Conservation (phyloP, 1,140 invertebrate genomes). For the Eurosta solidaginis region DNA sequence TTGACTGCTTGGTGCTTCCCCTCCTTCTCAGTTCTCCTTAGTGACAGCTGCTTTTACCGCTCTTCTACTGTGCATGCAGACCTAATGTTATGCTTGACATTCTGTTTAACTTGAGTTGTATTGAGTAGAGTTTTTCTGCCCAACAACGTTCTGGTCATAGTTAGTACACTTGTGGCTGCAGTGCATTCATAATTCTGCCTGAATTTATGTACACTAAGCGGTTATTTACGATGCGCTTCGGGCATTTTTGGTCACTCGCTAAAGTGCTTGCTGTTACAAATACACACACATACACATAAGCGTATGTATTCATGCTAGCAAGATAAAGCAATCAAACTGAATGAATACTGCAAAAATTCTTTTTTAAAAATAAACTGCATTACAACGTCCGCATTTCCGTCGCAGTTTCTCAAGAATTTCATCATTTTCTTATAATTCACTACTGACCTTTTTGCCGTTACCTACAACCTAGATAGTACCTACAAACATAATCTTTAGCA, state of each 20-base stretch:
- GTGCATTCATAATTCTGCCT: conserved; percentile 25
- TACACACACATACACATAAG: not conserved
- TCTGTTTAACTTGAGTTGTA: not conserved
- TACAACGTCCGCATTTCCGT: not conserved
- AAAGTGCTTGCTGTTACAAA: conserved; percentile 3
- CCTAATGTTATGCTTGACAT: not conserved
- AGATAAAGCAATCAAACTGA: conserved; percentile 22
- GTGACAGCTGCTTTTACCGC: too few species aligned
- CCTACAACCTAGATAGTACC: too few species aligned
- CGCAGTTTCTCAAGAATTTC: not conserved
- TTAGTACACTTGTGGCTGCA: not conserved
- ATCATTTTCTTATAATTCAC: not conserved
- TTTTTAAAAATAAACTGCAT: conserved; percentile 24
- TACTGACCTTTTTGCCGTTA: not conserved
- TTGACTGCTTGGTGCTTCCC: not conserved
- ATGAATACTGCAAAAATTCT: conserved; percentile 21
- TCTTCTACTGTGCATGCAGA: too few species aligned
- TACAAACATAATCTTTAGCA: not conserved
- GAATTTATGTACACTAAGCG: conserved; percentile 26
- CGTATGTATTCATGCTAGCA: not conserved
- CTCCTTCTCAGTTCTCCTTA: not conserved
- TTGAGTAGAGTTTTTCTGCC: too few species aligned
- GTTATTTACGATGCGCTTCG: conserved; percentile 21
- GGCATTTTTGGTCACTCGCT: conserved; percentile 22
- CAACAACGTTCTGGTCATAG: too few species aligned